Percentiles rank a stretch among this genome's conserved stretches.
Conservation (phyloP, 1,140 invertebrate genomes). For the Platyscapa corneri region DNA sequence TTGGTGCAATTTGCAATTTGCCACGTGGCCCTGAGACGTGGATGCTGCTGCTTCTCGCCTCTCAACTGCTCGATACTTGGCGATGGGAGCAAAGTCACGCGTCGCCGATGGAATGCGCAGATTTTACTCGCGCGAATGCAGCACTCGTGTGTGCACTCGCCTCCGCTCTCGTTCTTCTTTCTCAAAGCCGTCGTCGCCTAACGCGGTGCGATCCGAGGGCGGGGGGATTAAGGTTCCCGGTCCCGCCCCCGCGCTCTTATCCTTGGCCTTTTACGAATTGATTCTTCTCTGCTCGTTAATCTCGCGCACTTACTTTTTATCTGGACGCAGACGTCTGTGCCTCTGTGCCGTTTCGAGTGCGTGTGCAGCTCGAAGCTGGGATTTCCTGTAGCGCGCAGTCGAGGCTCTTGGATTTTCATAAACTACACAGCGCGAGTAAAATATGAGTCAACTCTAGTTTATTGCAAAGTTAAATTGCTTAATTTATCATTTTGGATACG, state of each 20-base stretch:
- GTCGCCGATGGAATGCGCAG: background rate
- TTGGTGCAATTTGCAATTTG: background rate
- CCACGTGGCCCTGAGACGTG: background rate
- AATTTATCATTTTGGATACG: too few relatives aligned
- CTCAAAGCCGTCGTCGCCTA: too few relatives aligned
- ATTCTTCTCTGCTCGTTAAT: background rate
- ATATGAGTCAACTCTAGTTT: too few relatives aligned
- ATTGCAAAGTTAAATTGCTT: too few relatives aligned
- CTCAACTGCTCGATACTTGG: background rate
- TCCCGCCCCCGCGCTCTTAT: background rate
- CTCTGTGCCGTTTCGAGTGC: too few relatives aligned
- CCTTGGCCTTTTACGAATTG: background rate
- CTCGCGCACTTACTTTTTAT: background rate
- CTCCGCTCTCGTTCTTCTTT: background rate
- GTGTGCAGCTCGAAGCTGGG: too few relatives aligned
- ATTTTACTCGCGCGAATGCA: background rate
- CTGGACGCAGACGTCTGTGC: too few relatives aligned
- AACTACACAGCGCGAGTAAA: too few relatives aligned
- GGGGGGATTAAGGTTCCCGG: background rate
- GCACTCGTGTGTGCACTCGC: background rate
- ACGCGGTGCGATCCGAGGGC: background rate
- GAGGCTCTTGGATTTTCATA: too few relatives aligned
- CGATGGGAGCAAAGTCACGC: background rate
- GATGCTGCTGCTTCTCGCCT: background rate
- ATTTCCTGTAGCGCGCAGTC: too few relatives aligned